phyloP scores from a whole-genome alignment of 2,113 vertebrate species.

The Ia io region DNA sequence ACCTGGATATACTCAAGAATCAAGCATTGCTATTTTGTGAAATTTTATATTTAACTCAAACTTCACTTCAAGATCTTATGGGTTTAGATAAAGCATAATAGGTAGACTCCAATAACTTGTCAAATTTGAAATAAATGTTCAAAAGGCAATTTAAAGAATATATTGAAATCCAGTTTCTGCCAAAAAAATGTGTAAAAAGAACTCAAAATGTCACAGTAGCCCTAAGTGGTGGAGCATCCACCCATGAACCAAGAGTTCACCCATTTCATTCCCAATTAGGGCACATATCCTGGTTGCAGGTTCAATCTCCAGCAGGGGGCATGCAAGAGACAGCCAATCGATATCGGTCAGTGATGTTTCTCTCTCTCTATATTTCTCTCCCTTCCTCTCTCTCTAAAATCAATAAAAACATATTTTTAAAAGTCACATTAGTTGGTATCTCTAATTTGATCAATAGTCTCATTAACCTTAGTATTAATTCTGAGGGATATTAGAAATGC shows the following conservation, averaged over 20 bases:
- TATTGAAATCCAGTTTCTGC: not conserved
- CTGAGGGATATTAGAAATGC: not conserved
- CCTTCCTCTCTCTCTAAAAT: too few species aligned
- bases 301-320: too few species aligned
- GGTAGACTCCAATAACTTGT: not conserved
- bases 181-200: not conserved
- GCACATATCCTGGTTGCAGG: too few species aligned
- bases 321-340: too few species aligned
- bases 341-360: too few species aligned
- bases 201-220: not conserved
- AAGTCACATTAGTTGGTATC: not conserved
- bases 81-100: too few species aligned
- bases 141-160: not conserved
- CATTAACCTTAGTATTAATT: not conserved
- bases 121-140: not conserved
- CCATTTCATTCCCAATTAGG: too few species aligned
- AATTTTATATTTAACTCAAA: slow-evolving; percentile 22
- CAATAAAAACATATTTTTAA: not conserved
- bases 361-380: too few species aligned
- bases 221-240: too few species aligned
- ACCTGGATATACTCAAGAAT: not conserved
- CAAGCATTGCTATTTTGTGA: not conserved
- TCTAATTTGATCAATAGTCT: not conserved
- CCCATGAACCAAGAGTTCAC: too few species aligned
- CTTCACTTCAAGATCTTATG: too few species aligned